A percentile compares a stretch with the other conserved stretches of the same genome.
These are phyloP conservation scores for Pseudomyrmex pallidus DNA, from an alignment of 1,140 invertebrate genomes.

Conservation along the genomic window DNA sequence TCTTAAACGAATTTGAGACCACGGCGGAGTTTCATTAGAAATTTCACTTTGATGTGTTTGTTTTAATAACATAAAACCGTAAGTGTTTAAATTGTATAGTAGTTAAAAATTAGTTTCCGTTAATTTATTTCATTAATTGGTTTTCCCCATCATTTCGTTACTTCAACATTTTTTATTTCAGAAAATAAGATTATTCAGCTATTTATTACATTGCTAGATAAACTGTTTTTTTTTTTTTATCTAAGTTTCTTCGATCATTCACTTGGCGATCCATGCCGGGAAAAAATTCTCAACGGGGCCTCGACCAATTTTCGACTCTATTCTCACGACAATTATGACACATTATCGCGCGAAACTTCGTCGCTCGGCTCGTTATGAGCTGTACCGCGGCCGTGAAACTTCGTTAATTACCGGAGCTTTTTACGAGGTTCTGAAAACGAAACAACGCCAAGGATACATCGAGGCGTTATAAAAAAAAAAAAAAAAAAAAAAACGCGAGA, in stretches of 20 bases:
- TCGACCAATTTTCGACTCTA: conserved; percentile 44
- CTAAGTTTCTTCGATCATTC: conserved; percentile 10
- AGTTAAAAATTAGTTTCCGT: too few relatives aligned
- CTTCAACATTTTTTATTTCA: background rate
- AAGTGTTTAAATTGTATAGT: too few relatives aligned
- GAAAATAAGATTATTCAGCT: too few relatives aligned
- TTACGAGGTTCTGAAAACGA: conserved; percentile 47
- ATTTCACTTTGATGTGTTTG: too few relatives aligned
- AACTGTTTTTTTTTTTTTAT: background rate
- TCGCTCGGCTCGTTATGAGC: conserved; percentile 44
- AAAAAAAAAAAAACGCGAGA: background rate
- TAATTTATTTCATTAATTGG: too few relatives aligned
- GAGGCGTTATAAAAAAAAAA: conserved; percentile 41
- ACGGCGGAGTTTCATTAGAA: too few relatives aligned
- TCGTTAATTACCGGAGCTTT: conserved; percentile 54
- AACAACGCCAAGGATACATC: conserved; percentile 44
- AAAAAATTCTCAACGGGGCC: background rate
- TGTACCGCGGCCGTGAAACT: conserved; percentile 46
- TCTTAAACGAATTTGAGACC: too few relatives aligned
- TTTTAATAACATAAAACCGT: too few relatives aligned
- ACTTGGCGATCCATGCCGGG: background rate
- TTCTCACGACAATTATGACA: conserved; percentile 44
- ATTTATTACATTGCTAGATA: background rate
- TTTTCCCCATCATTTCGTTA: background rate
- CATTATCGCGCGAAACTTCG: conserved; percentile 44